Evolutionary conservation across 2,888 invertebrate genomes (phyloP).

Genomic region (Eupsilia transversa): DNA sequence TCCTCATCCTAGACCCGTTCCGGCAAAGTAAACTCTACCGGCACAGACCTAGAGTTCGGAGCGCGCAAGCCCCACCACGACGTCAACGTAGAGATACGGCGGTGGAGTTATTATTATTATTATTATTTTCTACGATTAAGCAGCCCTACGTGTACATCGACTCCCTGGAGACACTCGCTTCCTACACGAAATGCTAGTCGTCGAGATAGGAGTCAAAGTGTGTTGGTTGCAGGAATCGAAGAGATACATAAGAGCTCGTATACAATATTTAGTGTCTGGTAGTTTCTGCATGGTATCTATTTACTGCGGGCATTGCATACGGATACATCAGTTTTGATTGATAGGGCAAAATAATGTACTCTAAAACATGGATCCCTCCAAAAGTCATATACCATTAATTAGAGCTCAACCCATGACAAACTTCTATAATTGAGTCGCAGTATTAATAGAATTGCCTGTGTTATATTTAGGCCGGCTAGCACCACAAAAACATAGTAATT

Average conservation of each 20-base stretch:
- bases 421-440: not conserved
- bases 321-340: not conserved
- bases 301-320: no score
- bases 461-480: no score
- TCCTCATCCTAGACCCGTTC: no score
- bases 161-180: slow-evolving; percentile 37
- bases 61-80: no score
- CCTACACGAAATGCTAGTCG: slow-evolving; percentile 8
- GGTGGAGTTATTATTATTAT: no score
- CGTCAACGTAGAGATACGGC: no score
- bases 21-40: no score
- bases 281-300: slow-evolving; percentile 9
- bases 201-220: slow-evolving; percentile 17
- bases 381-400: not conserved
- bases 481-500: not conserved
- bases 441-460: not conserved
- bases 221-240: slow-evolving; percentile 7
- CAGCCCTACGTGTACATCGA: slow-evolving; percentile 33
- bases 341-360: not conserved
- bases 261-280: not conserved
- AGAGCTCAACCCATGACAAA: not conserved
- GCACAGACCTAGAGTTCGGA: no score
- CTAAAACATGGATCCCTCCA: not conserved
- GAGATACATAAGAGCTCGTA: not conserved
- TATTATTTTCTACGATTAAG: not conserved